These are phyloP conservation scores for Zalophus californianus DNA, from an alignment of 2,797 vertebrate species.

Conservation along the genomic window DNA sequence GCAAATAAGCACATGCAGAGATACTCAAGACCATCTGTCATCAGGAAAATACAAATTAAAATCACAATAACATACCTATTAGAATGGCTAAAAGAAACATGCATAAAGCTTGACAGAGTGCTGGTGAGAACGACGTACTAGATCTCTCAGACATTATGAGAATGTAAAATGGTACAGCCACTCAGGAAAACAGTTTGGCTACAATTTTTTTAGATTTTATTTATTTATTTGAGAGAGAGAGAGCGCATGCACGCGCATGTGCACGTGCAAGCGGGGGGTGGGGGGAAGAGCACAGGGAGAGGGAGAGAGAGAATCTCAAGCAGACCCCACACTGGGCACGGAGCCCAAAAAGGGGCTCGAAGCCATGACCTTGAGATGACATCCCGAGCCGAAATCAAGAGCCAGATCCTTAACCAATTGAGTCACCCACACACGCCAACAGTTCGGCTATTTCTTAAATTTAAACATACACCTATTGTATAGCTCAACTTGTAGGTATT, in stretches of 20 bases:
- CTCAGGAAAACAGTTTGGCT: background rate
- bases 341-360: background rate
- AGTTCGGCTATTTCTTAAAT: background rate
- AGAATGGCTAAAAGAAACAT: background rate
- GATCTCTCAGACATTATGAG: background rate
- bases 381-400: background rate
- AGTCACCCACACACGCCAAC: background rate
- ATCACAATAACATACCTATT: background rate
- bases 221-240: background rate
- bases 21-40: background rate
- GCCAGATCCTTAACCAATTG: background rate
- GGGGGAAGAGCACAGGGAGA: background rate
- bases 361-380: background rate
- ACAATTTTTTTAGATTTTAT: background rate
- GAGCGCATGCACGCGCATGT: no score
- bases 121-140: background rate
- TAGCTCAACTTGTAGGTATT: background rate
- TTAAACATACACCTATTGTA: background rate
- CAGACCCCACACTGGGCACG: background rate
- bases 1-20: background rate
- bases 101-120: background rate
- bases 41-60: constrained; percentile 23
- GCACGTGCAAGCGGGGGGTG: accelerated
- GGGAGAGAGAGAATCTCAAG: background rate
- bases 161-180: background rate